Percentiles rank a stretch among this genome's conserved stretches.
These are phyloP conservation scores for Arizona elegans DNA, from an alignment of 2,113 vertebrate species.

Conservation along the genomic window DNA sequence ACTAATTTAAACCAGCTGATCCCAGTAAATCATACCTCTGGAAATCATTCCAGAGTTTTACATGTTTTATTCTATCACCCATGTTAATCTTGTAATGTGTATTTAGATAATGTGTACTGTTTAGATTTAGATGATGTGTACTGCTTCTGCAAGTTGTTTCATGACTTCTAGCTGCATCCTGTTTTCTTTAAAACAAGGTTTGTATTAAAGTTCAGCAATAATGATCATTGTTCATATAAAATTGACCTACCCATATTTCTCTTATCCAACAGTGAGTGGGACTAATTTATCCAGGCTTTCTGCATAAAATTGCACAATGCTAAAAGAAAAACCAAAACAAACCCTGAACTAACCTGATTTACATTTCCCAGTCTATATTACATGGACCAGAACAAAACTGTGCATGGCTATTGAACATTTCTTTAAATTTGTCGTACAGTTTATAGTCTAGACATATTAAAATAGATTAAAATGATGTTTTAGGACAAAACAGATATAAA, in stretches of 20 bases:
- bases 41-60: neutral
- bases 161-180: neutral
- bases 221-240: constrained; percentile 28
- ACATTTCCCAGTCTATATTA: neutral
- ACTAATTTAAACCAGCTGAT: neutral
- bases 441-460: neutral
- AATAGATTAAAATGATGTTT: neutral
- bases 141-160: neutral
- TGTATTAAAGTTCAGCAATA: constrained; percentile 5
- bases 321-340: neutral
- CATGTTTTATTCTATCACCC: neutral
- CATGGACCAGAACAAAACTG: neutral
- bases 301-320: neutral
- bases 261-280: neutral
- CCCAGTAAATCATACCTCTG: neutral
- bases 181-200: neutral
- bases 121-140: neutral
- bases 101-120: neutral
- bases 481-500: neutral
- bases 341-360: neutral
- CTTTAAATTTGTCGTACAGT: neutral
- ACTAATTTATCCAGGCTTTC: neutral
- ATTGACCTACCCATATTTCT: neutral
- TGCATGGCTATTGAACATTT: neutral
- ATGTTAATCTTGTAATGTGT: neutral